phyloP scores from a whole-genome alignment of 2,113 vertebrate genomes.

The Mustela nigripes region DNA sequence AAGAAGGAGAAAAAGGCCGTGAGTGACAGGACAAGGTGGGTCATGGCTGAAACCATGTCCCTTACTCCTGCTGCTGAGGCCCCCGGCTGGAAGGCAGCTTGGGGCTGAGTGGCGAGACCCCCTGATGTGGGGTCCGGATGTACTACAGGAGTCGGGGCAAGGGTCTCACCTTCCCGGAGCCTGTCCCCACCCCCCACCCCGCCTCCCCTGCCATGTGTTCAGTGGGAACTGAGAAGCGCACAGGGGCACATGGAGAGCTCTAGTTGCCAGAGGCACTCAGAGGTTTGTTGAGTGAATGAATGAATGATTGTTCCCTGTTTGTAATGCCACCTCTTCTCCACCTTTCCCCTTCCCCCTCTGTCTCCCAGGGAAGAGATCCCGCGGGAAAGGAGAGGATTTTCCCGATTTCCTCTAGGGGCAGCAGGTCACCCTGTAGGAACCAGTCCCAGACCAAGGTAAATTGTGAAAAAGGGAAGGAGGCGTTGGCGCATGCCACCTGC shows the following conservation, averaged over 20 bases:
- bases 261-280: neutral
- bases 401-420: neutral
- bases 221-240: neutral
- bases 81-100: neutral
- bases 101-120: neutral
- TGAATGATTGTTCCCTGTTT: neutral
- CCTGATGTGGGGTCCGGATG: neutral
- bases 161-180: neutral
- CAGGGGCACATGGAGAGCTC: neutral
- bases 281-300: constrained; percentile 43
- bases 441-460: neutral
- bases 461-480: neutral
- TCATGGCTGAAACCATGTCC: neutral
- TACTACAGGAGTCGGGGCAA: neutral
- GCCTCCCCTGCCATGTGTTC: neutral
- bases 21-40: neutral
- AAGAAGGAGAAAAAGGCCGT: neutral
- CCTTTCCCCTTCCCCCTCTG: neutral
- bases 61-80: neutral
- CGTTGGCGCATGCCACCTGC: neutral
- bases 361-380: neutral
- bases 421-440: neutral
- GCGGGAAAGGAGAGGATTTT: neutral
- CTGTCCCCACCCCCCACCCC: neutral
- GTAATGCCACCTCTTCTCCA: neutral